Conservation (phyloP, 2,113 vertebrate species). For the Strix aluco region DNA sequence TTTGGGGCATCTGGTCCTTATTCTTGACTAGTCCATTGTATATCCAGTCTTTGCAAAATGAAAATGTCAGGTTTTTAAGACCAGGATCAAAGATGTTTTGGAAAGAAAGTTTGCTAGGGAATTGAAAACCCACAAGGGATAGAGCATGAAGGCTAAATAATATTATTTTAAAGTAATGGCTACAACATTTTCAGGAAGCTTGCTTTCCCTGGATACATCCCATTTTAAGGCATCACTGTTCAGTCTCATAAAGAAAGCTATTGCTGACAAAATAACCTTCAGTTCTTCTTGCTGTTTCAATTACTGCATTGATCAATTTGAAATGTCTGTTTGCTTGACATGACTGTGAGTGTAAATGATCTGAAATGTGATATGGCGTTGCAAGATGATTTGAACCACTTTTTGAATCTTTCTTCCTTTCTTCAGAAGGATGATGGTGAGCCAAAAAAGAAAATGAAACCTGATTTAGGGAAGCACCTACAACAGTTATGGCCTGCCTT, state of each 20-base stretch:
- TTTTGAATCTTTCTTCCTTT: neutral
- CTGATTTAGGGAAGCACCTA: neutral
- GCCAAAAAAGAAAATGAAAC: neutral
- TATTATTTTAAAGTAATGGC: slow-evolving; percentile 52
- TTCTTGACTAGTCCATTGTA: slow-evolving; percentile 28
- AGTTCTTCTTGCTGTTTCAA: slow-evolving; percentile 37
- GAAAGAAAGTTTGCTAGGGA: slow-evolving; percentile 56
- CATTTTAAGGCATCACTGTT: slow-evolving; percentile 68
- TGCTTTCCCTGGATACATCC: slow-evolving; percentile 51
- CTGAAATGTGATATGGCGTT: neutral
- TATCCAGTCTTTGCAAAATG: slow-evolving; percentile 9
- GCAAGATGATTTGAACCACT: neutral
- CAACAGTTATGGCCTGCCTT: neutral
- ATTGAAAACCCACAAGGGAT: slow-evolving; percentile 59
- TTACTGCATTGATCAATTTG: slow-evolving; percentile 41
- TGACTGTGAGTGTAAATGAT: neutral
- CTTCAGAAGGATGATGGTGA: neutral
- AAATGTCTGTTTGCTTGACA: slow-evolving; percentile 31
- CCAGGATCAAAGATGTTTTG: slow-evolving; percentile 40
- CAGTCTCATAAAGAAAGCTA: slow-evolving; percentile 29
- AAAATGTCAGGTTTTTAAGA: slow-evolving; percentile 41
- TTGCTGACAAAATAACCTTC: slow-evolving; percentile 36
- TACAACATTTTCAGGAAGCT: slow-evolving; percentile 57
- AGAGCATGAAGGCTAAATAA: slow-evolving; percentile 48
- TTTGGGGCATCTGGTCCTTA: neutral